A percentile compares a stretch with the other conserved stretches of the same genome.
Conservation (phyloP, 2,113 vertebrate genomes). For the Varanus salvator region DNA sequence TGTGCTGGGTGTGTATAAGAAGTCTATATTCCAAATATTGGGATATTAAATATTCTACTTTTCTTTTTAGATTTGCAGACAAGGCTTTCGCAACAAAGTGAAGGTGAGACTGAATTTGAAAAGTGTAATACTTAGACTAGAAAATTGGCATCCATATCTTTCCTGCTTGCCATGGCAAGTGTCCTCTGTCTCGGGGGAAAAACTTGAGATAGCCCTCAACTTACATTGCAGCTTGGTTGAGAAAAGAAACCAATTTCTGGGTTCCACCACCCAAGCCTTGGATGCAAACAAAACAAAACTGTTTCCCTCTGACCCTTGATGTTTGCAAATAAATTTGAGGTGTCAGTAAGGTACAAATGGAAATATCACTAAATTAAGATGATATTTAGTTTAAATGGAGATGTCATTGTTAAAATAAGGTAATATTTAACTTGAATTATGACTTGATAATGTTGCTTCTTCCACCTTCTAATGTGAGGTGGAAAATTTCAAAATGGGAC, state of each 20-base stretch:
- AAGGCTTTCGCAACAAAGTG: constrained; percentile 85
- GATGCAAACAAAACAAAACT: background rate
- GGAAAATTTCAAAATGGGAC: no score
- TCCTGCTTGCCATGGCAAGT: background rate
- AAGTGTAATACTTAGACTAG: background rate
- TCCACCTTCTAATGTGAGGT: background rate
- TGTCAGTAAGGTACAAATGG: background rate
- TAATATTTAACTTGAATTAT: background rate
- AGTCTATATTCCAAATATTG: background rate
- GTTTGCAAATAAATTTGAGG: background rate
- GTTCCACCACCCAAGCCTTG: background rate
- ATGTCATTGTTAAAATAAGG: background rate
- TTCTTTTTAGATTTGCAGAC: constrained; percentile 85
- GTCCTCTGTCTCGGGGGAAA: background rate
- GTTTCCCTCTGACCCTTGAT: background rate
- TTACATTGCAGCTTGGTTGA: background rate
- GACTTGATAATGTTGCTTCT: background rate
- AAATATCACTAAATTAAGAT: no score
- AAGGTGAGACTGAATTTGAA: constrained; percentile 78
- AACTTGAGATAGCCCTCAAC: background rate
- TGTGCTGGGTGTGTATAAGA: background rate
- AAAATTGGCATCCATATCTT: background rate
- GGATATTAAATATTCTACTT: constrained; percentile 48
- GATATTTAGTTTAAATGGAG: no score
- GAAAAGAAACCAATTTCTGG: background rate